Base-by-base conservation (phyloP, 2,888 invertebrate species). In the Phragmatobia fuliginosa region DNA sequence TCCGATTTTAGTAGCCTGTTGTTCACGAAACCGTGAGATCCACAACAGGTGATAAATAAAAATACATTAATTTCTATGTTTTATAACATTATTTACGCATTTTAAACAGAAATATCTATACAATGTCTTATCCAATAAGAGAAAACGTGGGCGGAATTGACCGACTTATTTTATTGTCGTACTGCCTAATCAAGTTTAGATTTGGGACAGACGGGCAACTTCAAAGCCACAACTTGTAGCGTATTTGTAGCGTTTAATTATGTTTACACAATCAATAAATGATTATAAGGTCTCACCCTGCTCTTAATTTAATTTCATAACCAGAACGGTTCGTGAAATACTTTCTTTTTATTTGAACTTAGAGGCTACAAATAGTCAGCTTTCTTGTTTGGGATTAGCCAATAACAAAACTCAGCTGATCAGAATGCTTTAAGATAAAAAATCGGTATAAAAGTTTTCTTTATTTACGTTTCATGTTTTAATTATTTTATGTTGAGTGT, bases 91-190 rank as follows among this genome's bases (percentile, higher is more conserved):
- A 82, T 82, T 80, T 80, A 76, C 74, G 71, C 71, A 75, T 79
- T 77, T 77, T 68, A 76, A 82, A 60, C 73, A 80, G 72, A 73
- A 73, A 74, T 70, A 67, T 67, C 69, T 63, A 74, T 71, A 82
- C 81, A 82, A 82, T 82, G 80, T 82, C 79, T 75, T 80, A 79
- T 77, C 79, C 77, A 82, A 82, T 80, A 79, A 75, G 79, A 82
- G 81, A 82, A 80, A 77, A 56, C 79, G 81, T 82, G 78, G 82
- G 82, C 72, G 82, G 82, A 82, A 78, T 72, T 79, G 82, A 76
- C 82, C 81, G 73, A 82, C 75, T 76, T 82, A 80, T 77, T 82
- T 82, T 80, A 82, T 74, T 80, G 82, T 82, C 74, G 70, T 73
- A 72, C 66, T 70, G 75, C 70, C 82, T 80, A 80, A 82, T 80